Conservation (phyloP, 2,113 vertebrate species). For the Syngnathus scovelli region DNA sequence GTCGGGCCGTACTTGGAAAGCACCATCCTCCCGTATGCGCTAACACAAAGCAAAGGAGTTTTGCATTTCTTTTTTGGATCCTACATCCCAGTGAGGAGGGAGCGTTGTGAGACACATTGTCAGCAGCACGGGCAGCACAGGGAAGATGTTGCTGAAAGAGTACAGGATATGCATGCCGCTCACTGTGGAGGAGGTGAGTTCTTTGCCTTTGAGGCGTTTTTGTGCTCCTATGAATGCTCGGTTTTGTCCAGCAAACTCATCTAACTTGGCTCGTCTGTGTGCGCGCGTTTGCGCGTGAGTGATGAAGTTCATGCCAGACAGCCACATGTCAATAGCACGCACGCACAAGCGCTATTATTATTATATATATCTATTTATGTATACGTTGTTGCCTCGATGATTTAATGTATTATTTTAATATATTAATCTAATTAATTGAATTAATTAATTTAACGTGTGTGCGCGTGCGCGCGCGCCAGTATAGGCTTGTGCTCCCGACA, state of each 20-base stretch:
- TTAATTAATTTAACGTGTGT: no score
- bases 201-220: slow-evolving; percentile 6
- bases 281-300: background rate
- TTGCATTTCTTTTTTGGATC: background rate
- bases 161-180: slow-evolving; percentile 97
- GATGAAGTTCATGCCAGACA: background rate
- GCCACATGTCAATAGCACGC: background rate
- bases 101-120: slow-evolving; percentile 34
- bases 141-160: slow-evolving; percentile 92
- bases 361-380: no score
- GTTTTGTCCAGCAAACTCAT: background rate
- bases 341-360: no score
- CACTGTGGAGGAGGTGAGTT: slow-evolving; percentile 91
- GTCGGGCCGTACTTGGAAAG: slow-evolving; percentile 13
- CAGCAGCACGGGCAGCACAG: slow-evolving; percentile 16
- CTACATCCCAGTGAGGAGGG: slow-evolving; percentile 44
- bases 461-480: no score
- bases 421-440: no score
- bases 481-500: no score
- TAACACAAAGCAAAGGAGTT: slow-evolving; percentile 38
- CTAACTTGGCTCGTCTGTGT: background rate
- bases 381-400: no score
- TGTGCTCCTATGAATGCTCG: background rate
- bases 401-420: no score
- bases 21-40: slow-evolving; percentile 32